Base-by-base conservation (phyloP, 1,140 invertebrate species). In the Antheraea mylitta region DNA sequence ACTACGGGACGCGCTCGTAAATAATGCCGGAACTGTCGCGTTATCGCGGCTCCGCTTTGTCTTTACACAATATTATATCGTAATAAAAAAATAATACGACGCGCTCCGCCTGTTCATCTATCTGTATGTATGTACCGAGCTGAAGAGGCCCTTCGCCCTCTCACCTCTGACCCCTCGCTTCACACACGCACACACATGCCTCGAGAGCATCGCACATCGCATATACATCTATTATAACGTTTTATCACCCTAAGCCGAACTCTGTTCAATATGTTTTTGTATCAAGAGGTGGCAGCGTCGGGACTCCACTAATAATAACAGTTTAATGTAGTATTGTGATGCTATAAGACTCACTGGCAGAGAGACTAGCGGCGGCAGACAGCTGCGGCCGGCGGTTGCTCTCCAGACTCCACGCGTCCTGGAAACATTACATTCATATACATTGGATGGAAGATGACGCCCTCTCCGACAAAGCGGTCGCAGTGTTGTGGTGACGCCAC, bases 361-460 rank as follows among this genome's bases (percentile, higher is more conserved):
- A 85, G 60, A 91, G 87, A 67, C 84, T 86, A 69, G 85, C 83
- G 69, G 89, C 83, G 63, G 89, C 87, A 13, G 89, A 87, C 37
- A 86, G 77, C 76, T 87, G 86, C 66, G 81, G 77, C 36, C 87
- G 77, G 3, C 86, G 81, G 30, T 68, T 75, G 67, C 76, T 73
- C 53, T 87, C 85, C 61, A 86, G 63, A 38, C 70, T 68, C 87
- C 89, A 89, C 58, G 81, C 71, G 18, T 89, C 86, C 89, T 89
- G 86, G 8, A 88, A 86, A 53, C 45, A 53, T 53, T 16, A 53
- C 45, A 53, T 53, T 16, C 45, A 53, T 53, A 16, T n/a, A 53
- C 45, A 53, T 53, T 0, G 45, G 2, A 53, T 53, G 45, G 45
- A n/a, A 42, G 58, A 10, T n/a, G n/a, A 7, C 8, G 0, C 58